A percentile compares a stretch with the other conserved stretches of the same genome.
Conservation (phyloP, 2,113 vertebrate species). For the Xyliphius kryptos region DNA sequence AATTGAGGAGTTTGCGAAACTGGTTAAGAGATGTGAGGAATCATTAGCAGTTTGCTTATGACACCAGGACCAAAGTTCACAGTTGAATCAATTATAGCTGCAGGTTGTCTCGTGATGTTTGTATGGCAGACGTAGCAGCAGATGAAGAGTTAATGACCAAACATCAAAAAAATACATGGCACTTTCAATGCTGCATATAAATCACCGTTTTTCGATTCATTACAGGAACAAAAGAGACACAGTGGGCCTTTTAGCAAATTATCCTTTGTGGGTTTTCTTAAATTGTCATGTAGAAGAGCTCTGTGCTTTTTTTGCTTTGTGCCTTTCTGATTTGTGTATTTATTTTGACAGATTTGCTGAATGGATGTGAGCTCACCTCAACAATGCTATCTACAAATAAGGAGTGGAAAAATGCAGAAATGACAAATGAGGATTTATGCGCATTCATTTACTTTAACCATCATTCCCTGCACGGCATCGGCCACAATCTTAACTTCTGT, state of each 20-base stretch:
- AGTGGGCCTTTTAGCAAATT: slow-evolving; percentile 25
- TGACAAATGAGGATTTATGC: background rate
- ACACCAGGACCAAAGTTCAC: slow-evolving; percentile 31
- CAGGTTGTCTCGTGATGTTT: background rate
- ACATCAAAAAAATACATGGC: background rate
- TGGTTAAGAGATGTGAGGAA: slow-evolving; percentile 11
- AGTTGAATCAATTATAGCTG: slow-evolving; percentile 42
- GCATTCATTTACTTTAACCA: background rate
- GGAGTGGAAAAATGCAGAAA: background rate
- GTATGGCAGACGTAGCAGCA: background rate
- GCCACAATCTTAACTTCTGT: too few species aligned
- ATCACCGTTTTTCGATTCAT: slow-evolving; percentile 10
- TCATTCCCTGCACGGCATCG: too few species aligned
- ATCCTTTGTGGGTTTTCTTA: background rate
- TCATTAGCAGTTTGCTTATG: slow-evolving; percentile 41
- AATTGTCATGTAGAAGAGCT: slow-evolving; percentile 18
- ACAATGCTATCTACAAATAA: background rate
- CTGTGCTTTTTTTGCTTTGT: slow-evolving; percentile 17
- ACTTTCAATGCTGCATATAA: slow-evolving; percentile 14
- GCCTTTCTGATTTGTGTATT: slow-evolving; percentile 8
- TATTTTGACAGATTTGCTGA: slow-evolving; percentile 10
- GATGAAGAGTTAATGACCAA: background rate
- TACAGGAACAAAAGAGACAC: slow-evolving; percentile 14
- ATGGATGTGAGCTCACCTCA: background rate
- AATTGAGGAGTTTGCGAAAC: background rate